Evolutionary conservation across 1,140 invertebrate species (phyloP).

Genomic region (Cyclargus thomasi): DNA sequence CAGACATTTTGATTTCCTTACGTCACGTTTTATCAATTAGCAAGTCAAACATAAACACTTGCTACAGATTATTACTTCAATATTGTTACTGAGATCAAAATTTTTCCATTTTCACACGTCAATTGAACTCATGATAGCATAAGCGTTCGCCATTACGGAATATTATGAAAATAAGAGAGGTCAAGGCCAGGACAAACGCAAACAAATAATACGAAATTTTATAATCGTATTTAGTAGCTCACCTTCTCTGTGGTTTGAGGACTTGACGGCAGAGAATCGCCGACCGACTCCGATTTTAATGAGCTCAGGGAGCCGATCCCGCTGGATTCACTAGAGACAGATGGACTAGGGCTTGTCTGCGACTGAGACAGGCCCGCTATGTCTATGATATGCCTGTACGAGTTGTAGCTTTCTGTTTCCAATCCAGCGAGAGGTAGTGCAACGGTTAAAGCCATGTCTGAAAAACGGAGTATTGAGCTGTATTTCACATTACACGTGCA

Average conservation of each 20-base stretch:
- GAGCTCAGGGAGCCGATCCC: constrained; percentile 72
- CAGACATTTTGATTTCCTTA: constrained; percentile 22
- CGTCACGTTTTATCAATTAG: constrained; percentile 8
- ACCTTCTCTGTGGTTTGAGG: constrained; percentile 74
- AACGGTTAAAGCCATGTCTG: constrained; percentile 75
- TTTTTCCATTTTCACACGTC: constrained; percentile 56
- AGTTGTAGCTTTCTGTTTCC: constrained; percentile 71
- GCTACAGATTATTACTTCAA: background rate
- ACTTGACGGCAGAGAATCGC: constrained; percentile 70
- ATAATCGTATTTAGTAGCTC: constrained; percentile 33
- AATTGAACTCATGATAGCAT: constrained; percentile 63
- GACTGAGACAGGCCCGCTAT: constrained; percentile 69
- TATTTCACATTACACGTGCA: constrained; percentile 67
- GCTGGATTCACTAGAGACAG: constrained; percentile 72
- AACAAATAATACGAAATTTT: constrained; percentile 57
- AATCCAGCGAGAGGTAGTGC: constrained; percentile 67
- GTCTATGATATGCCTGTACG: constrained; percentile 71
- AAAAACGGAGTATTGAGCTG: constrained; percentile 50
- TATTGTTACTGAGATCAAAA: constrained; percentile 30
- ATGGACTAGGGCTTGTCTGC: constrained; percentile 69
- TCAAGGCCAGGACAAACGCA: constrained; percentile 71
- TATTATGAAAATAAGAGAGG: constrained; percentile 75
- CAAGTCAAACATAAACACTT: constrained; percentile 17
- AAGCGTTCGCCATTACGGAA: constrained; percentile 72
- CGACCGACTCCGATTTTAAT: constrained; percentile 70